Evolutionary conservation across 2,888 invertebrate species (phyloP).

Genomic region (Amiota minor): DNA sequence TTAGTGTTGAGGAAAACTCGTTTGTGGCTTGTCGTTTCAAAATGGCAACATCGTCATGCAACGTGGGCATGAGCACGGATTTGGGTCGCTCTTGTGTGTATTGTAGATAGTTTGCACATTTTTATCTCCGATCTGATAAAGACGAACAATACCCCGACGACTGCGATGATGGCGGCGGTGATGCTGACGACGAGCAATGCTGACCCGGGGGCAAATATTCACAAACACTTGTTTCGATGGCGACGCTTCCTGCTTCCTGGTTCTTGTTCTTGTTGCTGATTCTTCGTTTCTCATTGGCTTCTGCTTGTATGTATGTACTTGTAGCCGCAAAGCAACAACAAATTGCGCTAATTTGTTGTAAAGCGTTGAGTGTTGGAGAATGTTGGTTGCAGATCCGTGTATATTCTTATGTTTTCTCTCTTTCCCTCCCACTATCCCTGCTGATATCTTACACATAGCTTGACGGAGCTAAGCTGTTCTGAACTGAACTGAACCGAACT

Average conservation of each 20-base stretch:
- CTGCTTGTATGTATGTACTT: background rate
- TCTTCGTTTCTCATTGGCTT: no score
- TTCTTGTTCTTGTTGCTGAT: background rate
- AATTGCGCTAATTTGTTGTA: constrained; percentile 24
- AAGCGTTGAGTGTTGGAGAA: background rate
- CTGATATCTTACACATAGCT: background rate
- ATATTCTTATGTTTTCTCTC: background rate
- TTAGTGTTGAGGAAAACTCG: no score
- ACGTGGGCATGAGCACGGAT: no score
- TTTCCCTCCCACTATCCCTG: background rate
- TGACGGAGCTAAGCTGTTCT: background rate
- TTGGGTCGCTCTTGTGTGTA: no score
- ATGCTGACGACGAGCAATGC: no score
- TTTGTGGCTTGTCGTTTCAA: no score
- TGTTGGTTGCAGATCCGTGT: background rate
- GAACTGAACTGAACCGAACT: background rate
- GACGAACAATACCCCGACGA: background rate
- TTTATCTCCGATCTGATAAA: constrained; percentile 29
- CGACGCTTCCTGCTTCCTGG: no score
- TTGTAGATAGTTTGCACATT: constrained; percentile 27
- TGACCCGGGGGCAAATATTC: background rate
- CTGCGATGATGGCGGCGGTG: constrained; percentile 5
- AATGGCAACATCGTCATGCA: no score
- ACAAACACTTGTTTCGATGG: constrained; percentile 13
- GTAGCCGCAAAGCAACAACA: constrained; percentile 12